Base-by-base conservation (phyloP, 2,888 invertebrate genomes). In the Pandemis cinnamomeana region DNA sequence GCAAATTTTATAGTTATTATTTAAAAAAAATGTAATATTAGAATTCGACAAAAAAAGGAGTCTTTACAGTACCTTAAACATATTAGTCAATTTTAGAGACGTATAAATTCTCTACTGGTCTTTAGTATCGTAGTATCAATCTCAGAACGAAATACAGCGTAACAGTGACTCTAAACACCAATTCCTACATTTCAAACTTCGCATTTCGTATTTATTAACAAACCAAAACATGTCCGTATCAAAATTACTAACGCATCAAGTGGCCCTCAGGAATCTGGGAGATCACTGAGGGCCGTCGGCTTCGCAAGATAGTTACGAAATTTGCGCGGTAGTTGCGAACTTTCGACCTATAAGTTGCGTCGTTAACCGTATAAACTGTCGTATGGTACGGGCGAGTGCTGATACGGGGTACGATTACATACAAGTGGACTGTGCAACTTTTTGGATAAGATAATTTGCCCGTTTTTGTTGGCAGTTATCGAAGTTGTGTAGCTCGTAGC, bases 271-370 rank as follows among this genome's bases (percentile, higher is more conserved):
- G 77, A 75, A 75, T 77, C 74, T 74, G 77, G 76, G 80, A 77
- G 78, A 79, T 84, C 81, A 82, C 80, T 78, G 75, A 76, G 85
- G 83, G 83, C 84, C 81, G 79, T 84, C 75, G 62, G 77, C 80
- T 85, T 86, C 84, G 85, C 84, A 85, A 78, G 82, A 85, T 85
- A 86, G 87, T 88, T 87, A 80, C 78, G 76, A 74, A 77, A 82
- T 81, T 83, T 82, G 78, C 72, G 78, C 73, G 81, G 81, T 78
- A 80, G 79, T 76, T 69, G 77, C 76, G 79, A 79, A 82, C 80
- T 83, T 86, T 83, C 80, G 80, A 84, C 84, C 84, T 83, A 81
- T 83, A 87, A 86, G 83, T 87, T 86, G 84, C 81, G 84, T 85
- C 85, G 84, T 87, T 87, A 87, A 86, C 86, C 84, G 83, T 78